Percentiles rank a stretch among this genome's conserved stretches.
phyloP scores from a whole-genome alignment of 1,140 invertebrate genomes.

The Tachypleus tridentatus region DNA sequence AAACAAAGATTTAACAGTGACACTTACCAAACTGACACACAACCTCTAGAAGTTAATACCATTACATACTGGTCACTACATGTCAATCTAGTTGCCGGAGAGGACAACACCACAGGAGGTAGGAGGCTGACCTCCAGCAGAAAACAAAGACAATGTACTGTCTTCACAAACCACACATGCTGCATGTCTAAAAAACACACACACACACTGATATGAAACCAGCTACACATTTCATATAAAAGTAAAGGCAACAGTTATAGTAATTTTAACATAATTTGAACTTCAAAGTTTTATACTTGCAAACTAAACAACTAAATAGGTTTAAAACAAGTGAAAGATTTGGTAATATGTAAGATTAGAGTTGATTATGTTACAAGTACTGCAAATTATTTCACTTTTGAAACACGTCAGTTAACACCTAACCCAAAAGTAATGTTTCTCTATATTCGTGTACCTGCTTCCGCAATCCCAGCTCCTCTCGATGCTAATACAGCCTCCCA shows the following conservation, averaged over 20 bases:
- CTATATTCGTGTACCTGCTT: conserved; percentile 26
- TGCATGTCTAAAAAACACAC: conserved; percentile 9
- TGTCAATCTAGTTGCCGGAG: conserved; percentile 30
- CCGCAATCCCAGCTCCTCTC: conserved; percentile 25
- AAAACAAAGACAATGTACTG: conserved; percentile 49
- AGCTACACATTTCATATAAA: background rate
- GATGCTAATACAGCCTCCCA: conserved; percentile 31
- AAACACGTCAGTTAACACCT: no score
- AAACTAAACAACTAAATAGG: no score
- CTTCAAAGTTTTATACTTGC: no score
- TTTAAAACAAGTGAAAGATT: no score
- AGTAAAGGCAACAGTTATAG: no score
- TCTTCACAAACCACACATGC: conserved; percentile 48
- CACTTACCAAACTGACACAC: conserved; percentile 31
- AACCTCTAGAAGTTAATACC: conserved; percentile 32
- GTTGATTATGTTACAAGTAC: no score
- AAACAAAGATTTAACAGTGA: background rate
- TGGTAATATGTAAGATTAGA: no score
- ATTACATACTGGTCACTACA: conserved; percentile 31
- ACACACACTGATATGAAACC: conserved; percentile 1
- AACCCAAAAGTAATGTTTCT: no score
- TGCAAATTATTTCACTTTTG: no score
- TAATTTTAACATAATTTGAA: no score
- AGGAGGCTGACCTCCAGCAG: conserved; percentile 41
- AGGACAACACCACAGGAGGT: conserved; percentile 49